Conservation (phyloP, 2,113 vertebrate species). For the Xiphophorus hellerii region DNA sequence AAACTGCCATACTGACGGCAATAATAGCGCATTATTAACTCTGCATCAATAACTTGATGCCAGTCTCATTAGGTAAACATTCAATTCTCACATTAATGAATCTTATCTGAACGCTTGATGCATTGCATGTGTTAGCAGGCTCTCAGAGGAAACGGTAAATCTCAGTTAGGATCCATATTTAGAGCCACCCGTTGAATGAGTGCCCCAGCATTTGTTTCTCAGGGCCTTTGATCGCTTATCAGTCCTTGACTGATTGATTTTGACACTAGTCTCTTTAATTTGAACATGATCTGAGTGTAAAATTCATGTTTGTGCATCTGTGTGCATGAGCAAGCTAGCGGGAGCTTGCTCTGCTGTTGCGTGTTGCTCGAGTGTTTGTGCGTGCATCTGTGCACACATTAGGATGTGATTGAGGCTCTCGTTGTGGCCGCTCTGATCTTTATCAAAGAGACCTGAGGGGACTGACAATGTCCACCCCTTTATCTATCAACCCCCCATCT, state of each 20-base stretch:
- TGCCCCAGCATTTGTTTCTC: conserved; percentile 39
- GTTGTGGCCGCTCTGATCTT: conserved; percentile 57
- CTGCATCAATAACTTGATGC: conserved; percentile 13
- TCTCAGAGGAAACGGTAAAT: conserved; percentile 7
- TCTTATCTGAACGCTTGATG: conserved; percentile 35
- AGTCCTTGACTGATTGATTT: conserved; percentile 60
- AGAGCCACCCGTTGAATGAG: conserved; percentile 25
- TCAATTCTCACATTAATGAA: conserved; percentile 23
- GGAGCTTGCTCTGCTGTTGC: not conserved
- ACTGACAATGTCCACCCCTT: conserved; percentile 59
- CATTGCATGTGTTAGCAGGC: conserved; percentile 8
- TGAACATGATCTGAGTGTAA: conserved; percentile 57
- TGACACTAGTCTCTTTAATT: conserved; percentile 40
- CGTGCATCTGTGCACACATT: not conserved
- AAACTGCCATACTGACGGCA: not conserved
- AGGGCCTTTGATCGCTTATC: conserved; percentile 39
- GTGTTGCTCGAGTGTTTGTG: conserved; percentile 7
- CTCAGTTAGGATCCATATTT: conserved; percentile 19
- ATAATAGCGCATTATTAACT: conserved; percentile 24
- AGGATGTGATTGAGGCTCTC: conserved; percentile 41
- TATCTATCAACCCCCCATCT: conserved; percentile 47
- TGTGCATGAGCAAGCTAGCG: not conserved
- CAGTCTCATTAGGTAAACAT: conserved; percentile 30
- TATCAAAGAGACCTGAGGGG: conserved; percentile 67
- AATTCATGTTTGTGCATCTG: conserved; percentile 28